Conservation (phyloP, 2,113 vertebrate species). For the Aegypius monachus region DNA sequence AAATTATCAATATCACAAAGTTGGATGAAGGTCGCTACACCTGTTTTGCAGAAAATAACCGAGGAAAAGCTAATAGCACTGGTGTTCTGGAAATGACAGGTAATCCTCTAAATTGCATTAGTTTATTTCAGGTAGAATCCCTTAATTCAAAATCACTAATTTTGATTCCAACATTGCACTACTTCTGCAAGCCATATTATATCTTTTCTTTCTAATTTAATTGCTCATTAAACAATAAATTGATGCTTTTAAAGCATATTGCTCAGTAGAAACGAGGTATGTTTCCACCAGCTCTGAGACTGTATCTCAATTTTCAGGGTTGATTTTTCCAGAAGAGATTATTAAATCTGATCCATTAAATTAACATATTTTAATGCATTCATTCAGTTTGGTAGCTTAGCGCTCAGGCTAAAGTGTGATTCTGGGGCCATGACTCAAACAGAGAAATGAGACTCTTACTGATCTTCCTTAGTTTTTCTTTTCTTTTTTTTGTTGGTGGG, state of each 20-base stretch:
- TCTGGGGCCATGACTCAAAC: background rate
- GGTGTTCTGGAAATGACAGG: conserved; percentile 88
- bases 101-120: conserved; percentile 13
- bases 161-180: background rate
- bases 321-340: background rate
- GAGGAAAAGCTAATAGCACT: conserved; percentile 92
- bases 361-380: background rate
- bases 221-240: background rate
- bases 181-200: background rate
- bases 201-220: background rate
- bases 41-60: conserved; percentile 92
- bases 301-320: background rate
- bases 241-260: background rate
- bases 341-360: background rate
- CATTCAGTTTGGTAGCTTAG: background rate
- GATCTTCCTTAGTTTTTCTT: background rate
- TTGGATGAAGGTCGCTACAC: conserved; percentile 90
- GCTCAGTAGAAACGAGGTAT: background rate
- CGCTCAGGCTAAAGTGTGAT: background rate
- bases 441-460: background rate
- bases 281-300: background rate
- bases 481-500: background rate
- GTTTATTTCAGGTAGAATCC: background rate
- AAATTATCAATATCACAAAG: conserved; percentile 89
- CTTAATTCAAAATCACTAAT: background rate